phyloP scores from a whole-genome alignment of 2,888 invertebrate species.

The Noctua fimbriata region DNA sequence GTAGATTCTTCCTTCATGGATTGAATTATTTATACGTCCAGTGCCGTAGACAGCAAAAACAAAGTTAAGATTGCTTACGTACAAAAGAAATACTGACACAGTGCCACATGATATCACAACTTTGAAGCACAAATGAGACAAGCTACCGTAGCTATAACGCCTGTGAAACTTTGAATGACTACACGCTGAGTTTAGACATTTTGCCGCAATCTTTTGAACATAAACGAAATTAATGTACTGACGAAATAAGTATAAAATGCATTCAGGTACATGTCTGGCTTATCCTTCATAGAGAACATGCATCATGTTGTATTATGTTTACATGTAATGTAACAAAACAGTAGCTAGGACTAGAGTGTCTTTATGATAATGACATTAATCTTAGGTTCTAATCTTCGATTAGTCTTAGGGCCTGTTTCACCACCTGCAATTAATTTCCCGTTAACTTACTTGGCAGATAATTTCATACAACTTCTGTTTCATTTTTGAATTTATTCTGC shows the following conservation, averaged over 20 bases:
- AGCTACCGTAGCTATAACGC: not conserved
- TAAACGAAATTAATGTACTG: not conserved
- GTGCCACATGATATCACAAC: not conserved
- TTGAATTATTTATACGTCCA: conserved; percentile 62
- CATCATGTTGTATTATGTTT: no score
- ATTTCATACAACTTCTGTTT: no score
- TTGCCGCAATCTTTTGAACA: not conserved
- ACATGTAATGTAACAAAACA: no score
- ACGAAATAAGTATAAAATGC: not conserved
- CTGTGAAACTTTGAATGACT: conserved; percentile 2
- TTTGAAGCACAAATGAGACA: conserved; percentile 35
- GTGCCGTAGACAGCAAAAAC: conserved; percentile 42
- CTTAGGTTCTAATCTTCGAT: not conserved
- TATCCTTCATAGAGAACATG: not conserved
- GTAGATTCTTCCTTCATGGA: conserved; percentile 34
- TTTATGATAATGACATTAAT: not conserved
- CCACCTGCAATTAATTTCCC: no score
- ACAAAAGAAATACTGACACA: conserved; percentile 39
- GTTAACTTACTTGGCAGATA: no score
- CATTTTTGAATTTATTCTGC: no score
- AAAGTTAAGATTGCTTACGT: conserved; percentile 37
- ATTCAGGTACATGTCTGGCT: not conserved
- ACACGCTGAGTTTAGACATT: not conserved
- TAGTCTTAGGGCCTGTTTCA: no score
- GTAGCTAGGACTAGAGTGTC: no score